A percentile compares a stretch with the other conserved stretches of the same genome.
phyloP scores from a whole-genome alignment of 1,140 invertebrate genomes.

The Scaptomyza graminum region DNA sequence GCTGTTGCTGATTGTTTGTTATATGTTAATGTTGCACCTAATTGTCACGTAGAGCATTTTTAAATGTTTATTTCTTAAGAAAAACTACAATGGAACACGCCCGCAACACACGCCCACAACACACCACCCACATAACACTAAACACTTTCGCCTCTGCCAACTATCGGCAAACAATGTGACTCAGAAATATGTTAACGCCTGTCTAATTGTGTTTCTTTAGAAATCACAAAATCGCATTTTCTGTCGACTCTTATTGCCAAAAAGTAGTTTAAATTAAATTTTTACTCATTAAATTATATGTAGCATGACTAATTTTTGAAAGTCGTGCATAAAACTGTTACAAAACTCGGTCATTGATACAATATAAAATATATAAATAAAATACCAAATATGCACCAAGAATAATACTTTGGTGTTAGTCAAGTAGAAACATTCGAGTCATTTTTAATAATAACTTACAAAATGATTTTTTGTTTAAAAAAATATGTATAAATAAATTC shows the following conservation, averaged over 20 bases:
- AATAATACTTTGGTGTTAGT: too few relatives aligned
- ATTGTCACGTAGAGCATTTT: slow-evolving; percentile 39
- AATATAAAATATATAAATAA: too few relatives aligned
- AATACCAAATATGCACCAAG: too few relatives aligned
- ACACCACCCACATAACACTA: slow-evolving; percentile 21
- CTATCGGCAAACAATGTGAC: neutral
- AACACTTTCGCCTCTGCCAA: slow-evolving; percentile 35
- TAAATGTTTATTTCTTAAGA: slow-evolving; percentile 59
- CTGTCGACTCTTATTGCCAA: slow-evolving; percentile 8
- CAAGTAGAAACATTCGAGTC: too few relatives aligned
- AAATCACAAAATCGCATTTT: slow-evolving; percentile 52
- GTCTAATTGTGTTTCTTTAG: slow-evolving; percentile 42
- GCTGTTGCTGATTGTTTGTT: neutral
- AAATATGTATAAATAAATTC: too few relatives aligned
- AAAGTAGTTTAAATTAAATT: slow-evolving; percentile 25
- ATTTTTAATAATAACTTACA: too few relatives aligned
- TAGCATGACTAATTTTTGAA: slow-evolving; percentile 14
- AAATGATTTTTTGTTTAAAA: too few relatives aligned
- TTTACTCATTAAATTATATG: slow-evolving; percentile 4
- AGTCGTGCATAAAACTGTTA: slow-evolving; percentile 4
- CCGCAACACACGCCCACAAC: slow-evolving; percentile 40
- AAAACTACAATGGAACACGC: slow-evolving; percentile 39
- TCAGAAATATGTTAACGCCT: slow-evolving; percentile 2
- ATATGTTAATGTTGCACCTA: slow-evolving; percentile 45
- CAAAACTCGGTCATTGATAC: slow-evolving; percentile 1